A percentile compares a stretch with the other conserved stretches of the same genome.
These are phyloP conservation scores for Drosophila infuscata DNA, from an alignment of 2,888 invertebrate genomes.

Conservation along the genomic window DNA sequence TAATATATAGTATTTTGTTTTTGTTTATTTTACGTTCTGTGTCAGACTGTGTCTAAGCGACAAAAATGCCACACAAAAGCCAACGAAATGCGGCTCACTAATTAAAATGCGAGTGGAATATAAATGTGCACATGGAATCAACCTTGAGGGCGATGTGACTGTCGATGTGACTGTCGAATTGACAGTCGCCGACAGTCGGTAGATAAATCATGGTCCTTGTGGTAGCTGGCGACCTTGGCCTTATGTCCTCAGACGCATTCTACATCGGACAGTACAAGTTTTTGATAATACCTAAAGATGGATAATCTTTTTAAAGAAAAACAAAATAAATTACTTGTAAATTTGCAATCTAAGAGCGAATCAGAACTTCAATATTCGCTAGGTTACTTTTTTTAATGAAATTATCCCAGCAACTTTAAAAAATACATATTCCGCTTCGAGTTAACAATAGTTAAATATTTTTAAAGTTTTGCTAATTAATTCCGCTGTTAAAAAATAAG, in stretches of 20 bases:
- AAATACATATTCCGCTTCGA: background rate
- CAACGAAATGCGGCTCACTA: slow-evolving; percentile 46
- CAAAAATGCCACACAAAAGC: slow-evolving; percentile 28
- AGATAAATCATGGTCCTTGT: slow-evolving; percentile 48
- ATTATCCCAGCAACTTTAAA: background rate
- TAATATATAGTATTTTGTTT: slow-evolving; percentile 13
- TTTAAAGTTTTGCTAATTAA: background rate
- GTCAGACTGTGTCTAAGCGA: slow-evolving; percentile 23
- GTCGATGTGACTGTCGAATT: slow-evolving; percentile 26
- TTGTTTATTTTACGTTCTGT: slow-evolving; percentile 1
- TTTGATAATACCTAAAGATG: background rate
- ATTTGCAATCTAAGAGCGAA: background rate
- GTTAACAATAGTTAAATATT: background rate
- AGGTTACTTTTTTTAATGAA: background rate
- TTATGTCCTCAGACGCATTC: background rate
- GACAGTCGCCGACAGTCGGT: slow-evolving; percentile 4
- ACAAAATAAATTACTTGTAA: background rate
- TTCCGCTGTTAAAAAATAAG: background rate
- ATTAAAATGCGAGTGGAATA: slow-evolving; percentile 63
- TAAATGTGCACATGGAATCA: slow-evolving; percentile 38
- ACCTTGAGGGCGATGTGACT: slow-evolving; percentile 40
- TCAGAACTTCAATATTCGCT: background rate
- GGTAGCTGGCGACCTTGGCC: background rate
- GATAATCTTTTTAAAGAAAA: background rate
- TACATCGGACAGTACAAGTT: background rate